These are phyloP conservation scores for Tenthredo notha DNA, from an alignment of 2,888 invertebrate genomes.

Conservation along the genomic window DNA sequence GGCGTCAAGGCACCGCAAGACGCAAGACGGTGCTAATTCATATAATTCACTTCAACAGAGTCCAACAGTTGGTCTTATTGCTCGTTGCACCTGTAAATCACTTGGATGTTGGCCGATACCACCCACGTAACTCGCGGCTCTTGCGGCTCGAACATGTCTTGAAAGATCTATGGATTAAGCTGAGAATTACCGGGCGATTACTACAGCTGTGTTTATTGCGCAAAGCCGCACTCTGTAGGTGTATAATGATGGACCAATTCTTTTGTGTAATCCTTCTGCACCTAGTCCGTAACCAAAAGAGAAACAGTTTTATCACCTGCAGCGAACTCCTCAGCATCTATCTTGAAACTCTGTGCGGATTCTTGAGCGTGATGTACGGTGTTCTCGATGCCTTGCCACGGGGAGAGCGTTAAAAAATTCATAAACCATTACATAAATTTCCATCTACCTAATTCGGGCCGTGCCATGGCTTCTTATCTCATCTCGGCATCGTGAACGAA, in stretches of 20 bases:
- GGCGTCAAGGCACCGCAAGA: background rate
- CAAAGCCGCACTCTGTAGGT: background rate
- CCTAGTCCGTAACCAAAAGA: background rate
- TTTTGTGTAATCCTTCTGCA: background rate
- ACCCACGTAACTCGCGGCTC: slow-evolving; percentile 66
- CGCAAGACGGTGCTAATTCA: slow-evolving; percentile 23
- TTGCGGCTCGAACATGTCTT: background rate
- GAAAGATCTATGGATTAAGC: slow-evolving; percentile 35
- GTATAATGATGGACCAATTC: background rate
- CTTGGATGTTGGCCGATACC: slow-evolving; percentile 62
- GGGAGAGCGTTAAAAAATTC: slow-evolving; percentile 45
- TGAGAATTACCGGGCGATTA: background rate
- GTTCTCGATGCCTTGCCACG: background rate
- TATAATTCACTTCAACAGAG: slow-evolving; percentile 1
- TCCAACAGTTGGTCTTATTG: slow-evolving; percentile 34
- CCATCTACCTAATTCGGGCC: slow-evolving; percentile 46
- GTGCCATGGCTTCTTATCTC: slow-evolving; percentile 40
- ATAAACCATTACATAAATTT: slow-evolving; percentile 51
- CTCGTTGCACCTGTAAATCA: slow-evolving; percentile 67
- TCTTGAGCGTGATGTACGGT: background rate
- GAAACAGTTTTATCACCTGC: slow-evolving; percentile 25
- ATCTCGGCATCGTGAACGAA: slow-evolving; percentile 32
- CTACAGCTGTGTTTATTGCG: slow-evolving; percentile 17
- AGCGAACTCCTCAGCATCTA: background rate
- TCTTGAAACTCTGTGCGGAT: slow-evolving; percentile 1